These are phyloP conservation scores for Latrodectus geometricus DNA, from an alignment of 1,140 invertebrate genomes.

Conservation along the genomic window DNA sequence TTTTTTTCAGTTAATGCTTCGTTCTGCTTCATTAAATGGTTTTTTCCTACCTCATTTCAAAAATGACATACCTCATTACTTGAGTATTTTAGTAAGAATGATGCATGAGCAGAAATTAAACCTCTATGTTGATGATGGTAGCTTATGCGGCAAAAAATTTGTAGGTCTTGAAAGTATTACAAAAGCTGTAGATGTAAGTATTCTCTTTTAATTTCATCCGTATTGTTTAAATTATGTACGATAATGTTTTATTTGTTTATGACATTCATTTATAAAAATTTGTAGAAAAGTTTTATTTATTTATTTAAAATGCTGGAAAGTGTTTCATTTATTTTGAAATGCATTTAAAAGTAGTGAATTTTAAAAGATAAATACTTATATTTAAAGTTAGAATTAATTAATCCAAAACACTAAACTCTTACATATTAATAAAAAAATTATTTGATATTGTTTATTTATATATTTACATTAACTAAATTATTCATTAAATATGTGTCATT, in stretches of 20 bases:
- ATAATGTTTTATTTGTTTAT: neutral
- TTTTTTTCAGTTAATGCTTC: slow-evolving; percentile 26
- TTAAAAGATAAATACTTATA: too few relatives aligned
- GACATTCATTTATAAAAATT: neutral
- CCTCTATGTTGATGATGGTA: slow-evolving; percentile 41
- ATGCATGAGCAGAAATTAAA: slow-evolving; percentile 48
- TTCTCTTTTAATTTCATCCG: neutral
- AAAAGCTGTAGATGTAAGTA: slow-evolving; percentile 42
- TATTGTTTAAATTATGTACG: neutral
- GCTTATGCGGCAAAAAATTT: slow-evolving; percentile 22
- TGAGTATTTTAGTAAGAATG: slow-evolving; percentile 20
- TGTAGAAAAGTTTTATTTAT: neutral
- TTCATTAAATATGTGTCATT: too few relatives aligned
- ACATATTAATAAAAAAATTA: too few relatives aligned
- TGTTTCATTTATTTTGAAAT: too few relatives aligned
- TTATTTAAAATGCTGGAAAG: neutral
- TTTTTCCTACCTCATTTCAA: slow-evolving; percentile 44
- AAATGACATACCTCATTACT: slow-evolving; percentile 46
- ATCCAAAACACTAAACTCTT: too few relatives aligned
- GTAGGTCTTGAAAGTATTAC: slow-evolving; percentile 28
- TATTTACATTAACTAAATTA: too few relatives aligned
- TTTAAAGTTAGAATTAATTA: too few relatives aligned
- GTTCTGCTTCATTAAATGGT: slow-evolving; percentile 37
- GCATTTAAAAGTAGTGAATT: too few relatives aligned
- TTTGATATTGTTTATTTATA: too few relatives aligned